A percentile compares a stretch with the other conserved stretches of the same genome.
phyloP scores from a whole-genome alignment of 1,140 invertebrate species.

The Magallana gigas region DNA sequence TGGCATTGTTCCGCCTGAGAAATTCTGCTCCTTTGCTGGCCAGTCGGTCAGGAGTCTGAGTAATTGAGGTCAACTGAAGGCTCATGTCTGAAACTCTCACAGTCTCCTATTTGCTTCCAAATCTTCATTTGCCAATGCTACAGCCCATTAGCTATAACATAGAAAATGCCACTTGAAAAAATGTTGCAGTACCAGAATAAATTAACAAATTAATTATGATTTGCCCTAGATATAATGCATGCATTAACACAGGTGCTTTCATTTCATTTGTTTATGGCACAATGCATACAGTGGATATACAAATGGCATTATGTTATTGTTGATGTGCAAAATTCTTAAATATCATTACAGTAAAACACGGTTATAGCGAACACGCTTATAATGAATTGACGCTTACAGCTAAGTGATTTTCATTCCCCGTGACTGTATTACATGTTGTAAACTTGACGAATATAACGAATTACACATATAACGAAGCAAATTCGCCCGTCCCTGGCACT shows the following conservation, averaged over 20 bases:
- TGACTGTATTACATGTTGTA: too few relatives aligned
- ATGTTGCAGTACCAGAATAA: not conserved
- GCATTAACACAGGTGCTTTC: not conserved
- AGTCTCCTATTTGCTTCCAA: not conserved
- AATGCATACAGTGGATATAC: not conserved
- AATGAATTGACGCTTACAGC: too few relatives aligned
- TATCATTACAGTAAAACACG: too few relatives aligned
- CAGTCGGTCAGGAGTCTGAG: constrained; percentile 39
- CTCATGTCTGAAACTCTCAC: constrained; percentile 6
- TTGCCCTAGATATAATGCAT: not conserved
- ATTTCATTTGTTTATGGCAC: not conserved
- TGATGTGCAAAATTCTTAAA: too few relatives aligned
- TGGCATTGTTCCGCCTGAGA: not conserved
- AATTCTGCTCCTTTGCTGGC: constrained; percentile 32
- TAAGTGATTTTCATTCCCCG: too few relatives aligned
- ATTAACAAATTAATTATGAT: not conserved
- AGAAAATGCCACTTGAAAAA: not conserved
- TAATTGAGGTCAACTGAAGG: constrained; percentile 38
- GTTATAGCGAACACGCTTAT: too few relatives aligned
- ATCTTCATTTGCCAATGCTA: not conserved
- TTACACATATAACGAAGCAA: too few relatives aligned
- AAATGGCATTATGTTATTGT: too few relatives aligned
- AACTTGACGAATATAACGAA: too few relatives aligned
- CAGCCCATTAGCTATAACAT: not conserved
- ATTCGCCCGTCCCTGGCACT: too few relatives aligned